Evolutionary conservation across 2,113 vertebrate genomes (phyloP).

Genomic region (Sorex fumeus): DNA sequence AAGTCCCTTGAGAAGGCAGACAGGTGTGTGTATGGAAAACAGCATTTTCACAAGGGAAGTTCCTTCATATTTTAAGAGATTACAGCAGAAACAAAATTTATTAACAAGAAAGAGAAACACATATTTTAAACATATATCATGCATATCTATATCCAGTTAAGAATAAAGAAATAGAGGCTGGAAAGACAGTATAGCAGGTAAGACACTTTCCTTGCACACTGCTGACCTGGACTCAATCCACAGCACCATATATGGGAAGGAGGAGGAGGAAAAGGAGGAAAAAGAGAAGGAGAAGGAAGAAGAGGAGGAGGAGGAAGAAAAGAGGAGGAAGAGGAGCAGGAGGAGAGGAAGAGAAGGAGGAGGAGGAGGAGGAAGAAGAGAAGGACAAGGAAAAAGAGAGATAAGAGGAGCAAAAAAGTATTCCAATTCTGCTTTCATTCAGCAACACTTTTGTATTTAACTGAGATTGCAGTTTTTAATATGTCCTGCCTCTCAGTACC

Average conservation of each 20-base stretch:
- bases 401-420: neutral
- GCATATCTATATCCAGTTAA: neutral
- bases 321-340: neutral
- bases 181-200: too few relatives aligned
- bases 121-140: neutral
- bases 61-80: neutral
- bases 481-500: neutral
- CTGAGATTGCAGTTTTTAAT: neutral
- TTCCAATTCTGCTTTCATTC: neutral
- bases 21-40: neutral
- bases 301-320: too few relatives aligned
- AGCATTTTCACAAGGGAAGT: neutral
- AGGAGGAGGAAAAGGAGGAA: too few relatives aligned
- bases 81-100: neutral
- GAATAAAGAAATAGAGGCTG: too few relatives aligned
- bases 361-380: neutral
- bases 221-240: too few relatives aligned
- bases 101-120: neutral
- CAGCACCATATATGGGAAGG: too few relatives aligned
- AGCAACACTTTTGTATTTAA: neutral
- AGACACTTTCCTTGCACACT: too few relatives aligned
- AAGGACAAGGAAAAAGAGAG: neutral
- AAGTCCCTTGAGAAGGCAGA: neutral
- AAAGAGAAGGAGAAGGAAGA: too few relatives aligned
- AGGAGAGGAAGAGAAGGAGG: neutral